phyloP scores from a whole-genome alignment of 2,797 vertebrate genomes.

The Bucorvus abyssinicus region DNA sequence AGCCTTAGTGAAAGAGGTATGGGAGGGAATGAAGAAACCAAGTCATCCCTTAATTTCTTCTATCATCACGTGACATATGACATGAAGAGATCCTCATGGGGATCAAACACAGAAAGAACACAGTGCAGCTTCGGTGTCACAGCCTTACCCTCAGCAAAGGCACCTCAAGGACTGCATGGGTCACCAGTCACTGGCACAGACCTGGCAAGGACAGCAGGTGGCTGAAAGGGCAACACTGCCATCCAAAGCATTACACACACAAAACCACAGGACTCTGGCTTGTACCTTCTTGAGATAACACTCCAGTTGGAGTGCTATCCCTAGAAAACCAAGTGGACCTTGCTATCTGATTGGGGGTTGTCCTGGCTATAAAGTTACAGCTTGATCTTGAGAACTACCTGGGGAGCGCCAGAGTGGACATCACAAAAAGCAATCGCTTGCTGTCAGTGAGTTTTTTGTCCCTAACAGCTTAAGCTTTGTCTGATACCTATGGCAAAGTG shows the following conservation, averaged over 20 bases:
- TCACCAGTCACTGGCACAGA: neutral
- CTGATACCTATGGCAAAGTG: neutral
- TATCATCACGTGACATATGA: neutral
- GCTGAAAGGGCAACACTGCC: neutral
- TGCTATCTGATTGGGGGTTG: neutral
- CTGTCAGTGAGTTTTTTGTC: neutral
- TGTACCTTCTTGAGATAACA: neutral
- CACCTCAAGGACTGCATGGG: neutral
- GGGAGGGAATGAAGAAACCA: neutral
- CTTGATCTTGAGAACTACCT: neutral
- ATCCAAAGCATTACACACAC: neutral
- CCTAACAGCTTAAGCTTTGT: neutral
- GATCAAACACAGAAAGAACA: neutral
- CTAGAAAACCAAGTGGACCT: neutral
- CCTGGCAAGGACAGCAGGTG: neutral
- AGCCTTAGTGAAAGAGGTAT: neutral
- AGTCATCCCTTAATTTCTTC: neutral
- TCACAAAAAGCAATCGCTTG: neutral
- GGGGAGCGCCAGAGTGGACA: accelerated
- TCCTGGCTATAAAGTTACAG: neutral
- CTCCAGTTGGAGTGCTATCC: neutral
- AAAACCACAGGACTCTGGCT: neutral
- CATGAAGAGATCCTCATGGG: neutral
- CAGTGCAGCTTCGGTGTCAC: neutral
- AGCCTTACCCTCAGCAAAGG: neutral